These are phyloP conservation scores for Drosophila falleni DNA, from an alignment of 2,888 invertebrate species.

Conservation along the genomic window DNA sequence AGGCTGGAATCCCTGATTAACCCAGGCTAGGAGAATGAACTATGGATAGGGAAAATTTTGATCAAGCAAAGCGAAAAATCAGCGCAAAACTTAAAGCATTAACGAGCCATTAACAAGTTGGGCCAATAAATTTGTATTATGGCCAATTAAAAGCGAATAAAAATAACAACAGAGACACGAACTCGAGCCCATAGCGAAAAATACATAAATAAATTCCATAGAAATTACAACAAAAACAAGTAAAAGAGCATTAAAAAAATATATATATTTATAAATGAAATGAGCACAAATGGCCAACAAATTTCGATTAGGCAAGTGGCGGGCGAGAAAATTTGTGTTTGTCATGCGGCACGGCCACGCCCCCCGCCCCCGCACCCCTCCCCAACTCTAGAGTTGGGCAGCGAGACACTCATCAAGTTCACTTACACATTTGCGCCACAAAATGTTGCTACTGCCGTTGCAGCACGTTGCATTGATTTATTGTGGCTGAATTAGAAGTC, in stretches of 20 bases:
- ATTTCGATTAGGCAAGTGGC: slow-evolving; percentile 75
- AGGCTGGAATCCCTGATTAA: neutral
- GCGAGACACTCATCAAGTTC: slow-evolving; percentile 71
- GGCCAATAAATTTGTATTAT: slow-evolving; percentile 76
- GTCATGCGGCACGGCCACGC: slow-evolving; percentile 47
- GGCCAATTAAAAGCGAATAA: slow-evolving; percentile 79
- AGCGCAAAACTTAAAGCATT: slow-evolving; percentile 67
- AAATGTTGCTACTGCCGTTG: slow-evolving; percentile 73
- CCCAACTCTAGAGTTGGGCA: neutral
- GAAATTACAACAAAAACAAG: slow-evolving; percentile 27
- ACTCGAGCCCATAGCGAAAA: slow-evolving; percentile 19
- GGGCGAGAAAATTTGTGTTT: slow-evolving; percentile 69
- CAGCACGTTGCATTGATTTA: slow-evolving; percentile 81
- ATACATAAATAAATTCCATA: slow-evolving; percentile 54
- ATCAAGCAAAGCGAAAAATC: slow-evolving; percentile 34
- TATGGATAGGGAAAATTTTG: neutral
- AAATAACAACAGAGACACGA: slow-evolving; percentile 49
- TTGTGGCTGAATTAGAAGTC: slow-evolving; percentile 80
- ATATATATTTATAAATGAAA: slow-evolving; percentile 58
- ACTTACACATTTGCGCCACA: slow-evolving; percentile 79
- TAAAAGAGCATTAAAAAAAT: slow-evolving; percentile 18
- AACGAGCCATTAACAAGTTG: slow-evolving; percentile 80
- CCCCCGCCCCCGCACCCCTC: neutral
- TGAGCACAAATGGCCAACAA: slow-evolving; percentile 76
- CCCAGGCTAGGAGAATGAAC: neutral